phyloP scores from a whole-genome alignment of 2,113 vertebrate species.

The Turdus rufiventris region DNA sequence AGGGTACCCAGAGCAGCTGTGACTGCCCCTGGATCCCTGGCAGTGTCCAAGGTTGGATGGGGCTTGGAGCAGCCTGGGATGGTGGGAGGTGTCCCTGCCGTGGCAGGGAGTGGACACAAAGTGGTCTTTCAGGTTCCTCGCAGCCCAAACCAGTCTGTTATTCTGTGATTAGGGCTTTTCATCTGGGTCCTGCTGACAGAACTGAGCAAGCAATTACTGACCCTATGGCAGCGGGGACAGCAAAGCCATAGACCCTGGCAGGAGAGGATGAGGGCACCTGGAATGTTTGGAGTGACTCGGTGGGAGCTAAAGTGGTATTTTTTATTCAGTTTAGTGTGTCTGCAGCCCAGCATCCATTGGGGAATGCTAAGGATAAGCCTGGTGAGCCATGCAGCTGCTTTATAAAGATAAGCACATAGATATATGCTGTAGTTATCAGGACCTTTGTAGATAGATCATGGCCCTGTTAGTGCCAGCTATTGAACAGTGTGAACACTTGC shows the following conservation, averaged over 20 bases:
- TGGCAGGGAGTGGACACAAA: background rate
- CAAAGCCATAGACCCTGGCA: background rate
- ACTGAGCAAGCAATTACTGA: background rate
- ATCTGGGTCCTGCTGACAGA: background rate
- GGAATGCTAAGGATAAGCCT: background rate
- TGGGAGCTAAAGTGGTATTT: background rate
- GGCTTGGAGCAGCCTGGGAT: fast-evolving
- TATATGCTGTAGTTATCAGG: background rate
- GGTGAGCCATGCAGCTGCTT: background rate
- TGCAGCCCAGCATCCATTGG: background rate
- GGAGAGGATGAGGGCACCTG: background rate
- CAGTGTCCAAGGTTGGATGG: fast-evolving
- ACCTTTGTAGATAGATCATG: background rate
- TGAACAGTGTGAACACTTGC: background rate
- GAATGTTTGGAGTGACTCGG: background rate
- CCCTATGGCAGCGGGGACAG: background rate
- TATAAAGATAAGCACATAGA: background rate
- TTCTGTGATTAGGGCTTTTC: background rate
- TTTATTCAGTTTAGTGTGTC: background rate
- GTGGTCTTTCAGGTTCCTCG: background rate
- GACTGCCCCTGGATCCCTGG: background rate
- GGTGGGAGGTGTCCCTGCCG: background rate
- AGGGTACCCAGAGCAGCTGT: background rate
- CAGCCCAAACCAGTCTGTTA: background rate
- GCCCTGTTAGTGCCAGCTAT: background rate